A percentile compares a stretch with the other conserved stretches of the same genome.
Conservation (phyloP, 2,113 vertebrate genomes). For the Neopipo cinnamomea region DNA sequence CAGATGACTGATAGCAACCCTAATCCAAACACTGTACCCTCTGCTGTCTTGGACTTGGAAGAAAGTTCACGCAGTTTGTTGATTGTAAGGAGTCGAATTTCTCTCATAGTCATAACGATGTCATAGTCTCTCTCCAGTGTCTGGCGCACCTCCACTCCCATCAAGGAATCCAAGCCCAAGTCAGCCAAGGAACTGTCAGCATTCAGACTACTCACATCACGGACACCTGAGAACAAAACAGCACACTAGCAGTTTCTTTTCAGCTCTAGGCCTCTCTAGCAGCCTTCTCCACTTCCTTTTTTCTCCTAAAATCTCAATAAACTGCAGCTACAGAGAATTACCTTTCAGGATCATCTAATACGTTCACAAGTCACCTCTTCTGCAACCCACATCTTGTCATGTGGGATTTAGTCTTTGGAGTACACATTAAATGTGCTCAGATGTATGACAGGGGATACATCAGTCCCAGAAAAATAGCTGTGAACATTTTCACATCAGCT, state of each 20-base stretch:
- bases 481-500: background rate
- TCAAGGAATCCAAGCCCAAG: conserved; percentile 93
- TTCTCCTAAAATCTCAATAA: background rate
- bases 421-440: background rate
- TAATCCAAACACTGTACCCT: conserved; percentile 63
- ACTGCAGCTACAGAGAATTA: background rate
- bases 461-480: background rate
- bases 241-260: background rate
- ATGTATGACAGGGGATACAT: background rate
- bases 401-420: background rate
- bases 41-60: conserved; percentile 37
- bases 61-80: conserved; percentile 85
- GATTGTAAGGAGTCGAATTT: conserved; percentile 88
- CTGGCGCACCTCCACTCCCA: conserved; percentile 97
- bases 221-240: conserved; percentile 78
- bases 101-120: conserved; percentile 88
- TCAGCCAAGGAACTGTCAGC: conserved; percentile 86
- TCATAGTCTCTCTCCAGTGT: conserved; percentile 89
- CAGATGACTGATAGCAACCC: background rate
- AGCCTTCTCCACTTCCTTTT: background rate
- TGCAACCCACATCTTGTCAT: background rate
- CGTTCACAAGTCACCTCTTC: background rate
- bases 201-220: conserved; percentile 82
- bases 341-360: background rate
- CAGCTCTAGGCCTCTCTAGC: background rate